A percentile compares a stretch with the other conserved stretches of the same genome.
Conservation (phyloP, 2,797 vertebrate genomes). For the Caiman crocodilus region DNA sequence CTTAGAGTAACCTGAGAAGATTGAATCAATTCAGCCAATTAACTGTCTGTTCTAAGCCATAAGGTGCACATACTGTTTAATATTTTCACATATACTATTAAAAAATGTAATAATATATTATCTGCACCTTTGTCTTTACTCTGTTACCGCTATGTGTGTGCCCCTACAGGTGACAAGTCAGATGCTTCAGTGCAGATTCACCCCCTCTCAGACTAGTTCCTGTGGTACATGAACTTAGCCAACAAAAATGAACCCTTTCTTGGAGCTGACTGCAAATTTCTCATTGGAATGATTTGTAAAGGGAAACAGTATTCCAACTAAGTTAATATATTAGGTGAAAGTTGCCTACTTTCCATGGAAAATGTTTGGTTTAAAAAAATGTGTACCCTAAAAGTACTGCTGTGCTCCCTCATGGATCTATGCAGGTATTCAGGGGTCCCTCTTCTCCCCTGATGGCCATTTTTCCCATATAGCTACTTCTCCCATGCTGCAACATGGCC, state of each 20-base stretch:
- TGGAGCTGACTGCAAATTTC: background rate
- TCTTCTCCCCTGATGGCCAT: background rate
- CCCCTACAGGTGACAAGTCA: no score
- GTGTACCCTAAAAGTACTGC: background rate
- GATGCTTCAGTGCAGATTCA: no score
- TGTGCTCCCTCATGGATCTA: background rate
- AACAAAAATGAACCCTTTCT: background rate
- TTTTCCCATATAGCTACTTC: background rate
- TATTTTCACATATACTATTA: no score
- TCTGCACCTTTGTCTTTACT: no score
- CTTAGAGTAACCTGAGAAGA: no score
- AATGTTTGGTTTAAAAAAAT: background rate
- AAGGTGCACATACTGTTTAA: no score
- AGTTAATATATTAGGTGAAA: background rate
- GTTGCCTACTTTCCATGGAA: background rate
- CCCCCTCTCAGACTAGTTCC: background rate
- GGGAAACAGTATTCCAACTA: background rate
- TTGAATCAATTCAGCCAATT: no score
- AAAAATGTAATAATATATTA: no score
- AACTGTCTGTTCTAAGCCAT: no score
- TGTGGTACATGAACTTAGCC: background rate
- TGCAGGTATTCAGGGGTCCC: background rate
- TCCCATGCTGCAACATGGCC: background rate
- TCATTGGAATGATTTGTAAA: background rate
- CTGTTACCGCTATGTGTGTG: no score